Evolutionary conservation across 2,797 vertebrate species (phyloP).

Genomic region (Acanthurus leucopareius): DNA sequence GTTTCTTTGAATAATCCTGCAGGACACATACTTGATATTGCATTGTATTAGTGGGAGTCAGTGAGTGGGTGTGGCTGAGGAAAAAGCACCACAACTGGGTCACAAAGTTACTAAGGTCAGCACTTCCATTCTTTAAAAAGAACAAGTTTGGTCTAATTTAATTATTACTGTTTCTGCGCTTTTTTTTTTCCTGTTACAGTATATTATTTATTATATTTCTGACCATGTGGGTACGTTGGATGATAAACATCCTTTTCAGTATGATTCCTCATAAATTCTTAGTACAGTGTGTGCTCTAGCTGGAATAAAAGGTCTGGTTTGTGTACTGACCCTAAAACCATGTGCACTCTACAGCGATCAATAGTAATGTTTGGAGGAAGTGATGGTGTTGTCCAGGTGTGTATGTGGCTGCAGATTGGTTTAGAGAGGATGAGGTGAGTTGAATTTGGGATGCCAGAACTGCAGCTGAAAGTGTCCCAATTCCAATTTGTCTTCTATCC

Average conservation of each 20-base stretch:
- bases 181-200: background rate
- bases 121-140: background rate
- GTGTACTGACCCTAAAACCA: background rate
- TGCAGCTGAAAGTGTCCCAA: conserved; percentile 44
- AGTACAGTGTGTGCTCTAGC: conserved; percentile 11
- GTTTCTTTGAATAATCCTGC: conserved; percentile 6
- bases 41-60: conserved; percentile 12
- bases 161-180: background rate
- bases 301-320: conserved; percentile 12
- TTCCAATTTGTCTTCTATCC: conserved; percentile 7
- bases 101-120: conserved; percentile 15
- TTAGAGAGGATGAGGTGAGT: conserved; percentile 2
- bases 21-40: background rate
- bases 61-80: conserved; percentile 22
- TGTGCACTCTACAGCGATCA: background rate
- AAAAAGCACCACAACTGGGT: background rate
- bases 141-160: background rate
- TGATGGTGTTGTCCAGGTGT: background rate
- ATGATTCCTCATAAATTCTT: background rate
- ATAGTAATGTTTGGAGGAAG: conserved; percentile 14
- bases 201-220: background rate
- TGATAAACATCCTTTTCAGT: background rate
- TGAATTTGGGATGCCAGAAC: conserved; percentile 31
- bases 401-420: conserved; percentile 1
- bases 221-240: background rate